Percentiles rank a stretch among this genome's conserved stretches.
Conservation (phyloP, 2,113 vertebrate genomes). For the Heterotilapia buettikoferi region DNA sequence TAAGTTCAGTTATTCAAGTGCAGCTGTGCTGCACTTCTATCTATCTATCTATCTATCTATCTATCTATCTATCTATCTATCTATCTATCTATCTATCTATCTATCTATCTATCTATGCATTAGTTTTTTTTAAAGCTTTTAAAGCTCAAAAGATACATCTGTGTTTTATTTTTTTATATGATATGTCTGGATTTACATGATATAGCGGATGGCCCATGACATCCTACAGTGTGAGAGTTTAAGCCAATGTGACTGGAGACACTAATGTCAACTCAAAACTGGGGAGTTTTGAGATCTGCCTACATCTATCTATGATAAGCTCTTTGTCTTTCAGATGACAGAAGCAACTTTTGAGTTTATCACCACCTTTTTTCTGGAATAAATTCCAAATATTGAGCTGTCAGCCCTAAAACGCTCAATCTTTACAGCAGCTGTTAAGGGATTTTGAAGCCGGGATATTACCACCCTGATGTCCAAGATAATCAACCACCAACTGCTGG, state of each 20-base stretch:
- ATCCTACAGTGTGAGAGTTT: neutral
- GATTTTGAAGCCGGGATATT: neutral
- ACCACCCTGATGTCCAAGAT: neutral
- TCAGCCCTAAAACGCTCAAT: neutral
- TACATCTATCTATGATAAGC: neutral
- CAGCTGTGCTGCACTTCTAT: neutral
- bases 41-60: neutral
- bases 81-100: no score
- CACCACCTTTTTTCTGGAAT: neutral
- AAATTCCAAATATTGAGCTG: neutral
- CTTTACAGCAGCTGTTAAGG: neutral
- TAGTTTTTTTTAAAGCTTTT: neutral
- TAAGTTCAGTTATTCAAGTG: neutral
- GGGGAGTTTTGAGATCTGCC: neutral
- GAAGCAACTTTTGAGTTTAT: neutral
- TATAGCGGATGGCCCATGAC: neutral
- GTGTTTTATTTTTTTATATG: neutral
- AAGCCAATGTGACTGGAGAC: neutral
- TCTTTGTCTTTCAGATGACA: neutral
- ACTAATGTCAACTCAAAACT: neutral
- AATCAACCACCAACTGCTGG: conserved; percentile 4
- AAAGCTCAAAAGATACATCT: neutral
- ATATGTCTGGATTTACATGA: neutral
- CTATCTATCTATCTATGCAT: neutral
- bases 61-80: no score